These are phyloP conservation scores for Zosterops pallidus DNA, from an alignment of 2,113 vertebrate genomes.

Conservation along the genomic window DNA sequence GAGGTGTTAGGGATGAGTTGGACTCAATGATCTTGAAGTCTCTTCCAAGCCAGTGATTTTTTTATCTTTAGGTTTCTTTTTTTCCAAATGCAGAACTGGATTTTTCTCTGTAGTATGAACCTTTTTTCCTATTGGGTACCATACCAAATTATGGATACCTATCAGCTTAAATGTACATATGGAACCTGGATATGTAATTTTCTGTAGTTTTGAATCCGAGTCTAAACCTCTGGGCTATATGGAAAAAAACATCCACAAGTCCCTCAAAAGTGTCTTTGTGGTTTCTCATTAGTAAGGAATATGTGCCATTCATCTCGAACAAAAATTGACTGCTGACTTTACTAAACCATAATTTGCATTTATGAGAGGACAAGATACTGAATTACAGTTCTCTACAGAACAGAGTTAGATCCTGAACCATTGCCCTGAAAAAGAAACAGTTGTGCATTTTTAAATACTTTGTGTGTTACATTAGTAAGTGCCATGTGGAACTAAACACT, in stretches of 20 bases:
- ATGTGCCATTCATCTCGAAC: background rate
- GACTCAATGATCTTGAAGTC: background rate
- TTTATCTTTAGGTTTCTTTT: background rate
- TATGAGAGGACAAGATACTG: background rate
- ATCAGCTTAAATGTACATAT: background rate
- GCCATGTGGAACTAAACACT: background rate
- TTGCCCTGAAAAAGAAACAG: background rate
- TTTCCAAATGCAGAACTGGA: background rate
- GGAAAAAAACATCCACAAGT: background rate
- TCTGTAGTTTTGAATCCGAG: background rate
- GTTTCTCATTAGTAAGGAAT: background rate
- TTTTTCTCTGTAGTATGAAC: background rate
- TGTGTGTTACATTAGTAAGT: background rate
- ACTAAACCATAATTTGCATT: background rate
- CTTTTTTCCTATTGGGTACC: background rate
- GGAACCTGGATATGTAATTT: background rate
- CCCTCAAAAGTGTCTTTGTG: background rate
- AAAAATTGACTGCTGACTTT: background rate
- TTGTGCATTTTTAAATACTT: background rate
- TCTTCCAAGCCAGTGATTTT: background rate
- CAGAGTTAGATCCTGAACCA: background rate
- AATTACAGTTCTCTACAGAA: background rate
- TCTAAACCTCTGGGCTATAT: background rate
- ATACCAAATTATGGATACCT: background rate
- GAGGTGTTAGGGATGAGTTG: background rate